Evolutionary conservation across 2,113 vertebrate species (phyloP).

Genomic region (Oxyruncus cristatus): DNA sequence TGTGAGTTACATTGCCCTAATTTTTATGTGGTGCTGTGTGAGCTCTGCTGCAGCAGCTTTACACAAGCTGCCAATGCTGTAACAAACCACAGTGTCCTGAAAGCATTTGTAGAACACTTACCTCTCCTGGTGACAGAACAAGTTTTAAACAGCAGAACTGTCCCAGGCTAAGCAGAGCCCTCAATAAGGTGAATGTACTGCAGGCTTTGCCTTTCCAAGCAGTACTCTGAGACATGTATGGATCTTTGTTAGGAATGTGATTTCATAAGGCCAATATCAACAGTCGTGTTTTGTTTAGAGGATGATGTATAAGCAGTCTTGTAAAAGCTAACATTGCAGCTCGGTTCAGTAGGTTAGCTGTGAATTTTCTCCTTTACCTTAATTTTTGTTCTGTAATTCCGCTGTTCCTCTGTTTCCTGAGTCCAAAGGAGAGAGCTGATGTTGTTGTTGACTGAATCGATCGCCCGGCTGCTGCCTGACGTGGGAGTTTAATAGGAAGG

Average conservation of each 20-base stretch:
- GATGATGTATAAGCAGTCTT: not conserved
- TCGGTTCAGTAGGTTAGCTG: not conserved
- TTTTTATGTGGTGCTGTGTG: not conserved
- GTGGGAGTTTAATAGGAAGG: not conserved
- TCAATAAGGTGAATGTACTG: not conserved
- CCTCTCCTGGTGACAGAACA: not conserved
- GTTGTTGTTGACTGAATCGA: not conserved
- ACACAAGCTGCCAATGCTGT: not conserved
- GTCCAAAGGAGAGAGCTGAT: not conserved
- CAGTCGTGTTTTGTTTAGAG: not conserved
- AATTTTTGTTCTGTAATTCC: not conserved
- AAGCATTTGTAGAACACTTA: not conserved
- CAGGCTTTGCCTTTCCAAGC: not conserved
- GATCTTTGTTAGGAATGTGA: not conserved
- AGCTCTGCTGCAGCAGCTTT: not conserved
- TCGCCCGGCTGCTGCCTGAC: not conserved
- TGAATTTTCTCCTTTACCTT: not conserved
- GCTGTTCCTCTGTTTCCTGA: not conserved
- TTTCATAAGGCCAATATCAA: not conserved
- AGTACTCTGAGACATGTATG: accelerated
- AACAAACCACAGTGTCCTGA: not conserved
- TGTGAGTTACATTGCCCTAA: not conserved
- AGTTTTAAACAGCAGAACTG: not conserved
- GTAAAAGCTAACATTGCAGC: not conserved
- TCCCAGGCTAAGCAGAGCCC: not conserved